Base-by-base conservation (phyloP, 1,140 invertebrate genomes). In the Mamestra configurata region DNA sequence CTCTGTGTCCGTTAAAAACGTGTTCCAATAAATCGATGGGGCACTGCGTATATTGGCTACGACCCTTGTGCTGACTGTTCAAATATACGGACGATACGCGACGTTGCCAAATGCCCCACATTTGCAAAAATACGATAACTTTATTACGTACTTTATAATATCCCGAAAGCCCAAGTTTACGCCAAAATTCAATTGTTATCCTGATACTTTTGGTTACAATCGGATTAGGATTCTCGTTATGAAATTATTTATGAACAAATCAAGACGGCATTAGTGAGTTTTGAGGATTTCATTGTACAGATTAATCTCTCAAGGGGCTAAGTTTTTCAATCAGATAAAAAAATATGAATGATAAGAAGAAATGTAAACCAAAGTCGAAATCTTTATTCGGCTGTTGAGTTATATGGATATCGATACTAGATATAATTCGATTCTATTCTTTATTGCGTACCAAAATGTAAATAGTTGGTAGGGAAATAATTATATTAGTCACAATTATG, bases 101-200 rank as follows among this genome's bases (percentile, higher is more conserved):
- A 51, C 46, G 46, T 53, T 53, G 46, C 68, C 46, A 71, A 71
- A 71, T 71, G 68, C 20, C 46, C 68, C 68, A 71, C 46, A 71
- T 71, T 71, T 53, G 49, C 27, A 51, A 71, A 71, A 71, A 35
- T 71, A 18, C 7, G 49, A 71, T 68, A 68, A 68, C 15, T 70
- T 27, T 49, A 49, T 49, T 27, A 43, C 61, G 61, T 43, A 43
- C 18, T 43, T 66, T 66, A 1, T 40, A 64, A 20, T 31, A 15
- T 27, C 10, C 40, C 13, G 49, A 70, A 10, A 70, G 5, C 20
- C 40, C 10, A 66, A 40, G 35, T 64, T 64, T 64, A 37, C 31
- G 53, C 1, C 15, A 20, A 20, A 66, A 66, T 40, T 66, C 31
- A 66, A 66, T 66, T 66, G 35, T 40, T 66, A 40, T 22, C 55